Evolutionary conservation across 2,888 invertebrate genomes (phyloP).

Genomic region (Eremobia ochroleuca): DNA sequence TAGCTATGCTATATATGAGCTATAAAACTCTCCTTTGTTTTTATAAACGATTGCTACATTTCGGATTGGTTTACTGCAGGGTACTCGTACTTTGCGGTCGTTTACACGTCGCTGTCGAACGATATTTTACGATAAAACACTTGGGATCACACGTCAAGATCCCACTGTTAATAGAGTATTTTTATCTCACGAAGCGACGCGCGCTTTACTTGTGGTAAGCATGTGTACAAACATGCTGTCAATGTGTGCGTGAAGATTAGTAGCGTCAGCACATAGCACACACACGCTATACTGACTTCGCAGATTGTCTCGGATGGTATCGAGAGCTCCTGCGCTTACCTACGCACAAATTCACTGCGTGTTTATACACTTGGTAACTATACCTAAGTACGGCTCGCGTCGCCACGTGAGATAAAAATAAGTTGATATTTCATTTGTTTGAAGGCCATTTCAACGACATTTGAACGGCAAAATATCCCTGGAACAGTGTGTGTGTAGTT

Average conservation of each 20-base stretch:
- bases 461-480: not conserved
- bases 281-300: not conserved
- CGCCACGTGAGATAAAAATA: not conserved
- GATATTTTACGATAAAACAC: not conserved
- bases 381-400: not conserved
- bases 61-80: slow-evolving; percentile 5
- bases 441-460: not conserved
- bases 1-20: slow-evolving; percentile 70
- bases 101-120: slow-evolving; percentile 1
- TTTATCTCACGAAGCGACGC: not conserved
- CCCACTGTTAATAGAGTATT: not conserved
- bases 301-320: not conserved
- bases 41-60: slow-evolving; percentile 41
- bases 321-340: not conserved
- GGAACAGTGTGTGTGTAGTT: not conserved
- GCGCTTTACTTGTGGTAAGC: not conserved
- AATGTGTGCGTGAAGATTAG: not conserved
- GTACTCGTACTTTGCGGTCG: not conserved
- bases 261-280: not conserved
- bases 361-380: not conserved
- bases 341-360: not conserved
- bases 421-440: not conserved
- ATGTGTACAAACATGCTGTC: not conserved
- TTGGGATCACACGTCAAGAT: not conserved
- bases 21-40: slow-evolving; percentile 60